Percentiles rank a stretch among this genome's conserved stretches.
phyloP scores from a whole-genome alignment of 2,888 invertebrate genomes.

The Drosophila niveifrons region DNA sequence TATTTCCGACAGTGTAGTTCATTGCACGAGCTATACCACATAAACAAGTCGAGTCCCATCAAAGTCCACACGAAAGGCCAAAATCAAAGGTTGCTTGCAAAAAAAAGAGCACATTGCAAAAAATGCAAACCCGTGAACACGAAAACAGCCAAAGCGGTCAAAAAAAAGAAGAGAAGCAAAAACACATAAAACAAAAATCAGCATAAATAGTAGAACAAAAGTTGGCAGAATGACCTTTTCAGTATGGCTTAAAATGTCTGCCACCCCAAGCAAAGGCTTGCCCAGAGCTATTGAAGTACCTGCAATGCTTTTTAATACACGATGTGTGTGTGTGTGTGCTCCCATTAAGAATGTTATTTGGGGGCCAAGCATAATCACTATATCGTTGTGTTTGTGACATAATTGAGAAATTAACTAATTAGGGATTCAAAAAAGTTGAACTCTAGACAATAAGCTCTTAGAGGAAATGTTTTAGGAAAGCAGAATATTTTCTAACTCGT shows the following conservation, averaged over 20 bases:
- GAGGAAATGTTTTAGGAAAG: too few species aligned
- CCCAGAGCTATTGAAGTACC: conserved; percentile 34
- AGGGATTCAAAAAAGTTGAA: neutral
- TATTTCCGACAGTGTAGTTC: conserved; percentile 50
- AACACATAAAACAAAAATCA: conserved; percentile 48
- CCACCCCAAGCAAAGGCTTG: conserved; percentile 37
- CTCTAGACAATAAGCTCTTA: too few species aligned
- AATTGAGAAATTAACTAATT: conserved; percentile 2
- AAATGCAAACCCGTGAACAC: conserved; percentile 37
- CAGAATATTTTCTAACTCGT: too few species aligned
- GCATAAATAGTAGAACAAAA: conserved; percentile 72
- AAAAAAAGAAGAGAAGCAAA: conserved; percentile 22
- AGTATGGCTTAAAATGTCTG: conserved; percentile 76
- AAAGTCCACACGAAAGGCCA: conserved; percentile 62
- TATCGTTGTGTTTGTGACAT: neutral
- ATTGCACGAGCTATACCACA: conserved; percentile 53
- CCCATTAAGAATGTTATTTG: neutral
- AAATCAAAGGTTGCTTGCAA: conserved; percentile 69
- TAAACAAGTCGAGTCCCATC: conserved; percentile 55
- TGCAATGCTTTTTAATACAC: conserved; percentile 29
- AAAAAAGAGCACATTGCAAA: conserved; percentile 29
- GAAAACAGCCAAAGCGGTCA: conserved; percentile 31
- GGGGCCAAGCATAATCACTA: neutral
- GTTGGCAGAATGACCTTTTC: conserved; percentile 80
- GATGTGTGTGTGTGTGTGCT: conserved; percentile 25